Conservation (phyloP, 2,113 vertebrate genomes). For the Xenopus borealis region DNA sequence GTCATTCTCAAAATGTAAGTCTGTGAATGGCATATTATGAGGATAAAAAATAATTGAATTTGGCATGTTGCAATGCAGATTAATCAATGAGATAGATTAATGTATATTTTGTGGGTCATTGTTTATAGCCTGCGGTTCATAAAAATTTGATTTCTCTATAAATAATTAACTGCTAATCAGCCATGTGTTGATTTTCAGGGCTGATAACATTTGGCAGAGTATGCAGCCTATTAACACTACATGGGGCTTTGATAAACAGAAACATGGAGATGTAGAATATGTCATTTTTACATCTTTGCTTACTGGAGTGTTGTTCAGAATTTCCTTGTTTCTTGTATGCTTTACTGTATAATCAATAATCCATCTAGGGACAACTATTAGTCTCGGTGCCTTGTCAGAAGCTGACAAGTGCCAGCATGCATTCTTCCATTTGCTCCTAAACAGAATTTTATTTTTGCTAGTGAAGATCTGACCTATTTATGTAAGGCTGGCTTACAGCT, state of each 20-base stretch:
- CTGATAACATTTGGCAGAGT: background rate
- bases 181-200: slow-evolving; percentile 8
- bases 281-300: slow-evolving; percentile 48
- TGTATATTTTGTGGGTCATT: background rate
- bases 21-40: no score
- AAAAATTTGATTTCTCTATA: slow-evolving; percentile 9
- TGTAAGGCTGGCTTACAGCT: background rate
- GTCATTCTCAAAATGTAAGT: no score
- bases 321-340: slow-evolving; percentile 47
- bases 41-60: no score
- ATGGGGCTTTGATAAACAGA: slow-evolving; percentile 48
- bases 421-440: slow-evolving; percentile 41
- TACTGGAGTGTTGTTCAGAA: slow-evolving; percentile 43
- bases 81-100: background rate
- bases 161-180: slow-evolving; percentile 21
- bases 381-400: slow-evolving; percentile 56
- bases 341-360: slow-evolving; percentile 59
- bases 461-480: no score
- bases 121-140: slow-evolving; percentile 6
- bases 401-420: slow-evolving; percentile 46
- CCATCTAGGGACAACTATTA: slow-evolving; percentile 55
- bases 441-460: slow-evolving; percentile 42
- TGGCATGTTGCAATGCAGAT: background rate
- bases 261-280: slow-evolving; percentile 35
- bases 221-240: slow-evolving; percentile 26